Evolutionary conservation across 2,113 vertebrate species (phyloP).

Genomic region (Hippotragus niger): DNA sequence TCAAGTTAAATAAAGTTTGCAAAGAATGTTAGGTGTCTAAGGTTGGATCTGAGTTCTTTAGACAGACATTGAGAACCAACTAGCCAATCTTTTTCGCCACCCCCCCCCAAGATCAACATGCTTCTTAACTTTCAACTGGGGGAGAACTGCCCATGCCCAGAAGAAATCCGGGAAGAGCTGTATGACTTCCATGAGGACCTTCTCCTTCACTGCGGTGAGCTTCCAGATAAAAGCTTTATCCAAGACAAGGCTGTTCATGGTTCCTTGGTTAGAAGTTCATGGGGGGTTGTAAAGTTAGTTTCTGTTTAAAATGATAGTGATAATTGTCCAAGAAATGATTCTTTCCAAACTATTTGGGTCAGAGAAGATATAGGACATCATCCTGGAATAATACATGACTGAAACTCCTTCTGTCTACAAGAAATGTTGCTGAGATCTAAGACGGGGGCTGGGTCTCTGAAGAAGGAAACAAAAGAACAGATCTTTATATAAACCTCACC

Average conservation of each 20-base stretch:
- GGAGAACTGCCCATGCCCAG: slow-evolving; percentile 96
- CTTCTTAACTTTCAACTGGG: slow-evolving; percentile 94
- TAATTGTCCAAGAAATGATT: neutral
- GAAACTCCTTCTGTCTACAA: neutral
- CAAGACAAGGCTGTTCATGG: neutral
- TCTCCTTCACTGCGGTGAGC: slow-evolving; percentile 93
- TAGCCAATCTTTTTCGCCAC: neutral
- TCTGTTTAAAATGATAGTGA: neutral
- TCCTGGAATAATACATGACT: neutral
- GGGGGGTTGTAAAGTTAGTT: neutral
- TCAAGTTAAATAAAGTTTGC: neutral
- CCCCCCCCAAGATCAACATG: slow-evolving; percentile 94
- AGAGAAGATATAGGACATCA: neutral
- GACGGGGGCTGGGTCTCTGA: neutral
- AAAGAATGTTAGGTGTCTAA: neutral
- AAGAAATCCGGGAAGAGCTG: slow-evolving; percentile 93
- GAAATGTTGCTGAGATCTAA: neutral
- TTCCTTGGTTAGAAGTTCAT: neutral
- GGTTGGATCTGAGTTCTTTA: neutral
- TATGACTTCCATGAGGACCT: slow-evolving; percentile 96
- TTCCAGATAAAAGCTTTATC: too few species aligned
- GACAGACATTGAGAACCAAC: neutral
- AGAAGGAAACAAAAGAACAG: neutral
- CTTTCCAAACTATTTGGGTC: neutral
- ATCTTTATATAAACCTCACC: neutral